Evolutionary conservation across 2,888 invertebrate species (phyloP).

Genomic region (Drosophila rubida): DNA sequence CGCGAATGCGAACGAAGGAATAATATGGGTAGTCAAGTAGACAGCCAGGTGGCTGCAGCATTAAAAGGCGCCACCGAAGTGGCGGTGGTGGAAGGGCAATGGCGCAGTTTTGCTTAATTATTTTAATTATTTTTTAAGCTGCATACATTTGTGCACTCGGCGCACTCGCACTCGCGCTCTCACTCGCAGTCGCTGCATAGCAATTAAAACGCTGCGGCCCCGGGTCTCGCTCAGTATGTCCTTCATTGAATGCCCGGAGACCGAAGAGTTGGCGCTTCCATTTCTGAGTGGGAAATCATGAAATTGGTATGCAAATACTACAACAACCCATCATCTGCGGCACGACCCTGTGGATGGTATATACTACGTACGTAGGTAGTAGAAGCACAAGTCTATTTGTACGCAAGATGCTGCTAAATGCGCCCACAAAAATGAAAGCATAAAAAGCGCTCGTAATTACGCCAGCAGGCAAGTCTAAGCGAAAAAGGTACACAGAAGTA

Average conservation of each 20-base stretch:
- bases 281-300: constrained; percentile 50
- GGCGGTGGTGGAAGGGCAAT: constrained; percentile 9
- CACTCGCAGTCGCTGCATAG: constrained; percentile 52
- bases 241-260: constrained; percentile 58
- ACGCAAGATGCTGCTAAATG: constrained; percentile 53
- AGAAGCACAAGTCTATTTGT: background rate
- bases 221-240: constrained; percentile 24
- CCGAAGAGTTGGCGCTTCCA: constrained; percentile 37
- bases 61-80: constrained; percentile 4
- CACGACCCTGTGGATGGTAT: background rate
- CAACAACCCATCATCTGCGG: constrained; percentile 28
- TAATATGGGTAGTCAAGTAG: constrained; percentile 31
- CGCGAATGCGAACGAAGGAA: constrained; percentile 21
- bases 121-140: constrained; percentile 76
- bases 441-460: constrained; percentile 53
- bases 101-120: constrained; percentile 75
- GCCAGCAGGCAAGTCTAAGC: constrained; percentile 17
- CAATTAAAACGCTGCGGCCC: constrained; percentile 68
- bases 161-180: too few species aligned
- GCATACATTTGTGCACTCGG: constrained; percentile 53
- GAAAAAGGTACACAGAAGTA: constrained; percentile 7
- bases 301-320: constrained; percentile 74
- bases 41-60: constrained; percentile 16
- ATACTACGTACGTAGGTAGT: background rate
- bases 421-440: constrained; percentile 41